phyloP scores from a whole-genome alignment of 37 sponge, comb jelly and placozoan genomes.

The Tethya wilhelma region DNA sequence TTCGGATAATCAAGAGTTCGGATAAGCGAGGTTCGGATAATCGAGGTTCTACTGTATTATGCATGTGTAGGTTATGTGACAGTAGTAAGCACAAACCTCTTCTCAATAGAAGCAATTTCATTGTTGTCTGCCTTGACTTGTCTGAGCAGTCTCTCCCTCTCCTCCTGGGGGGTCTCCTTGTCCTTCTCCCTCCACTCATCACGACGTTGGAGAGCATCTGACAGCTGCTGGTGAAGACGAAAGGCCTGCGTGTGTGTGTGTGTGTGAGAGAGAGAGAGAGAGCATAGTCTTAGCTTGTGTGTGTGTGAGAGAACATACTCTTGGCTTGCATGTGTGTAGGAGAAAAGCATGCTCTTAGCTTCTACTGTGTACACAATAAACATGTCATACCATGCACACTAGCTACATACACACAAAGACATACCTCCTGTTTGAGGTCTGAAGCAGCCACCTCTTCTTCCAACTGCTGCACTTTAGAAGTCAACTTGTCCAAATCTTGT shows the following conservation, averaged over 20 bases:
- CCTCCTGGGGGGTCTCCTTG: conserved; percentile 78
- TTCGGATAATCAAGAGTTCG: no score
- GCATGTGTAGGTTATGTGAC: no score
- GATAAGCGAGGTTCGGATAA: no score
- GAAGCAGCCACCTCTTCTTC: conserved; percentile 64
- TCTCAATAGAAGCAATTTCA: conserved; percentile 84
- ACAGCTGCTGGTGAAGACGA: conserved; percentile 61
- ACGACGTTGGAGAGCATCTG: conserved; percentile 12
- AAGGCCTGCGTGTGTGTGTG: conserved; percentile 11
- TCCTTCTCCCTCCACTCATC: conserved; percentile 78
- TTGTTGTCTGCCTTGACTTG: conserved; percentile 93
- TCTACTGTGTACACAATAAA: no score
- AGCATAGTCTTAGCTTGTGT: no score
- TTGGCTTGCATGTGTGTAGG: no score
- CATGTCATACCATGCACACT: no score
- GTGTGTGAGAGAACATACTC: no score
- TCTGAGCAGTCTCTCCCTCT: conserved; percentile 78
- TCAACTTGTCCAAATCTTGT: conserved; percentile 29
- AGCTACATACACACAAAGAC: no score
- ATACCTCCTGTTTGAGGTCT: conserved; percentile 62
- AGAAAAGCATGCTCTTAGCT: no score
- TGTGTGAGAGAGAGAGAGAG: background rate
- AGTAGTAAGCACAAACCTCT: conserved; percentile 34
- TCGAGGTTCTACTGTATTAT: no score
- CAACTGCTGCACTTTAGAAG: conserved; percentile 29